Evolutionary conservation across 2,888 invertebrate genomes (phyloP).

Genomic region (Drosophila hawaiiensis): DNA sequence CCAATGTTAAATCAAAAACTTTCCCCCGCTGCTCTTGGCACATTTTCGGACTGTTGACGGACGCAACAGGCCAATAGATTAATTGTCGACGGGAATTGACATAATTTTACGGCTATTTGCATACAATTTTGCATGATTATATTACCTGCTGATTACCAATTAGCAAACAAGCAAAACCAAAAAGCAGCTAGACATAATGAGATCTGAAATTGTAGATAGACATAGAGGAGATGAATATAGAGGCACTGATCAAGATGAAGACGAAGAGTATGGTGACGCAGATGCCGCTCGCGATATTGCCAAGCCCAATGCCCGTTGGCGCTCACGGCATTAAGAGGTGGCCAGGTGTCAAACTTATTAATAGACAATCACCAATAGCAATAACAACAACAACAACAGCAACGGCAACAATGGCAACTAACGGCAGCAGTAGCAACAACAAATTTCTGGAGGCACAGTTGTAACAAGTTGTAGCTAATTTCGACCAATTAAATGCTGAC

Average conservation of each 20-base stretch:
- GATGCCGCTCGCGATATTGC: slow-evolving; percentile 2
- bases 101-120: slow-evolving; percentile 37
- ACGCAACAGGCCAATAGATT: slow-evolving; percentile 43
- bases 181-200: slow-evolving; percentile 7
- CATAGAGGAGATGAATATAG: background rate
- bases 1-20: background rate
- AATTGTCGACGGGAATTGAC: slow-evolving; percentile 44
- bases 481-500: slow-evolving; percentile 9
- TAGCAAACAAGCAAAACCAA: slow-evolving; percentile 5
- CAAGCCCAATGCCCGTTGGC: slow-evolving; percentile 11
- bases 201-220: background rate
- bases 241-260: background rate
- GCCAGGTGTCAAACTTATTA: slow-evolving; percentile 54
- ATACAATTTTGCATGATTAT: slow-evolving; percentile 28
- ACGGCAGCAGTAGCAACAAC: slow-evolving; percentile 7
- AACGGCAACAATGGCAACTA: background rate
- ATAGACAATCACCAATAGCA: slow-evolving; percentile 11
- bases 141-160: slow-evolving; percentile 24
- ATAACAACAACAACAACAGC: background rate
- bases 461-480: slow-evolving; percentile 38
- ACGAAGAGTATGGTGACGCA: background rate
- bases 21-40: background rate
- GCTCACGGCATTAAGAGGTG: slow-evolving; percentile 9
- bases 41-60: slow-evolving; percentile 7
- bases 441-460: background rate